Evolutionary conservation across 2,888 invertebrate species (phyloP).

Genomic region (Plusia festucae): DNA sequence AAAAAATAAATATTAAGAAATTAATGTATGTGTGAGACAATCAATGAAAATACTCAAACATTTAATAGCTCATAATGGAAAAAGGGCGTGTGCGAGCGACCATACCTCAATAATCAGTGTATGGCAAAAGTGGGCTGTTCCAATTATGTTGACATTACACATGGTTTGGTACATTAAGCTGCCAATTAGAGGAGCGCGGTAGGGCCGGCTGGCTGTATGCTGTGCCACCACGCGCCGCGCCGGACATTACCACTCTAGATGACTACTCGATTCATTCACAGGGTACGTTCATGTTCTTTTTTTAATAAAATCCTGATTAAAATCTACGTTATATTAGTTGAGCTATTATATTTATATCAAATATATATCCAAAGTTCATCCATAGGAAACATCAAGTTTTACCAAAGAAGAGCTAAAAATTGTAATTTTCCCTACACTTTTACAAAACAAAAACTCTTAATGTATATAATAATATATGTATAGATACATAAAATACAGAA

Average conservation of each 20-base stretch:
- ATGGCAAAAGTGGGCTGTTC: constrained; percentile 51
- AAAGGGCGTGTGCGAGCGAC: constrained; percentile 21
- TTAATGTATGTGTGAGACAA: not conserved
- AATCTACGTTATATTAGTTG: too few relatives aligned
- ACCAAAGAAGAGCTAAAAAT: too few relatives aligned
- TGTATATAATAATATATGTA: not conserved
- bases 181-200: constrained; percentile 52
- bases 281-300: not conserved
- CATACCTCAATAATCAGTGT: constrained; percentile 51
- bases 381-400: too few relatives aligned
- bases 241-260: constrained; percentile 62
- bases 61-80: constrained; percentile 13
- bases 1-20: too few relatives aligned
- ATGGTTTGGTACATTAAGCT: constrained; percentile 64
- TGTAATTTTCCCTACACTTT: too few relatives aligned
- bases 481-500: not conserved
- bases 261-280: constrained; percentile 63
- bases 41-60: constrained; percentile 14
- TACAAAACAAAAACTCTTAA: too few relatives aligned
- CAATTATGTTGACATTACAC: constrained; percentile 65
- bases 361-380: too few relatives aligned
- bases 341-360: too few relatives aligned
- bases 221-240: constrained; percentile 51
- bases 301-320: too few relatives aligned
- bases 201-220: constrained; percentile 31